Conservation (phyloP, 2,888 invertebrate genomes). For the Ophion slaviceki region DNA sequence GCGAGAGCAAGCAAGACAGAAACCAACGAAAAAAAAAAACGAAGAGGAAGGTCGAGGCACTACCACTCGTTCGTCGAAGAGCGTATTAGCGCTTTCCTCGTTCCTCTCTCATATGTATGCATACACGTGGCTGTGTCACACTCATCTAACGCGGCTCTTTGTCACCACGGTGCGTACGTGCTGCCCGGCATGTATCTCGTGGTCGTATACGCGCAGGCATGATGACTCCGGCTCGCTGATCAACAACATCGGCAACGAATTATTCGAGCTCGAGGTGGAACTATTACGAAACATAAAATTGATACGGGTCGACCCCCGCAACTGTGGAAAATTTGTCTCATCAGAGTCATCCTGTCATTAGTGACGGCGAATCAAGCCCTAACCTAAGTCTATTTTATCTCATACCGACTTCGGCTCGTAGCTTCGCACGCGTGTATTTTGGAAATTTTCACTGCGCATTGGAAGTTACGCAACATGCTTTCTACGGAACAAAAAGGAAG, state of each 20-base stretch:
- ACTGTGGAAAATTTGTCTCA: too few relatives aligned
- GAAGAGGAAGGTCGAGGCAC: constrained; percentile 46
- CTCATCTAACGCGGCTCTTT: constrained; percentile 22
- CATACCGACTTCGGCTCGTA: too few relatives aligned
- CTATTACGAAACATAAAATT: too few relatives aligned
- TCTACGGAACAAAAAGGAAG: not conserved
- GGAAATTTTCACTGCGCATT: too few relatives aligned
- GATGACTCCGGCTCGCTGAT: constrained; percentile 10
- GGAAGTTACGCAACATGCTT: not conserved
- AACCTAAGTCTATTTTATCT: too few relatives aligned
- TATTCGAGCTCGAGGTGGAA: not conserved
- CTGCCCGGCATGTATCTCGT: constrained; percentile 25
- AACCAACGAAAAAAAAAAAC: constrained; percentile 12
- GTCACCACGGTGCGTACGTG: constrained; percentile 53
- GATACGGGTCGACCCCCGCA: too few relatives aligned
- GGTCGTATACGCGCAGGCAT: constrained; percentile 11
- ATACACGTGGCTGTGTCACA: not conserved
- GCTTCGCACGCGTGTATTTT: too few relatives aligned
- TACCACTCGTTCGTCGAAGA: constrained; percentile 11
- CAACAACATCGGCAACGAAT: constrained; percentile 28
- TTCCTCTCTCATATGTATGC: constrained; percentile 10
- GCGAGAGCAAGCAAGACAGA: not conserved
- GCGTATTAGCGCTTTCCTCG: constrained; percentile 33
- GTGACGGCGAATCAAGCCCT: too few relatives aligned
- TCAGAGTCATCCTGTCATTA: too few relatives aligned